Base-by-base conservation (phyloP, 2,113 vertebrate species). In the Galeopterus variegatus region DNA sequence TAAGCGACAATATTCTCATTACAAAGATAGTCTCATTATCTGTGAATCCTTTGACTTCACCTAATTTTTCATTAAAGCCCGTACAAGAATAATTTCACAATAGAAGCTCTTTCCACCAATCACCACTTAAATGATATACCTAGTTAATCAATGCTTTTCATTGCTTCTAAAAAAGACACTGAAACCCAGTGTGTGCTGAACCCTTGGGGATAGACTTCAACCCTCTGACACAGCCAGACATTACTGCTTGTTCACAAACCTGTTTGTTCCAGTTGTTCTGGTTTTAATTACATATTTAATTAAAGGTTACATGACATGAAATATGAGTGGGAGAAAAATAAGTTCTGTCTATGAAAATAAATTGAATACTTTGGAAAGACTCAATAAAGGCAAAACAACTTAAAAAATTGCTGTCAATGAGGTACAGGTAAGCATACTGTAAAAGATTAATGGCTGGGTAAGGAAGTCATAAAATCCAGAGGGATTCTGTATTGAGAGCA, bases 241-340 rank as follows among this genome's bases (percentile, higher is more conserved):
- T 33, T 76, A 11, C 60, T 73, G 58, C 83, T 87, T 73, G 26
- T 80, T 76, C 96, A 92, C 80, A 95, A 93, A 95, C 95, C 75
- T 69, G 92, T 89, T 95, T 93, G 60, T 96, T 93, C 90, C 48
- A 87, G 96, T 97, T 94, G 48, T 88, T 97, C 95, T 93, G 75
- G 94, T 94, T 94, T 94, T 95, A 95, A 95, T 90, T 90, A 94
- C 6, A 45, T 50, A 69, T 64, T 94, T 96, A 95, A 97, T 94
- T 94, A 92, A 96, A 84, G 92, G 64, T 96, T 97, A 76, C 15
- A 48, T 95, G 87, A 89, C 19, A 77, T 48, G 70, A 67, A 95
- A 19, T 93, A 45, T 73, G 62, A 88, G 33, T 72, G n/a, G 31
- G 89, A 60, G 56, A 91, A 94, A 97, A 94, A 89, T 60, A 70